phyloP scores from a whole-genome alignment of 2,113 vertebrate genomes.

The Butorides virescens region DNA sequence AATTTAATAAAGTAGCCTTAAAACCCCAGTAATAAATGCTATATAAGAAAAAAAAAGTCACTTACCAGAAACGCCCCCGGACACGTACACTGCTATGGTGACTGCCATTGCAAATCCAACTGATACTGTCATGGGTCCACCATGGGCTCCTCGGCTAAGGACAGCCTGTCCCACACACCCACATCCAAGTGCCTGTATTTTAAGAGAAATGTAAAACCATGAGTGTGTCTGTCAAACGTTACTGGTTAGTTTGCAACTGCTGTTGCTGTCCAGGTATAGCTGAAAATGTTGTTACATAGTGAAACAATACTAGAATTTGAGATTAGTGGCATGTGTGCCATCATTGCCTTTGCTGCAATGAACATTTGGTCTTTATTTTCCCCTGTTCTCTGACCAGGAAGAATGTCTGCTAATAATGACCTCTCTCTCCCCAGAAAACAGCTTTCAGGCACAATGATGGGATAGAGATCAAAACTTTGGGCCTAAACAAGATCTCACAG shows the following conservation, averaged over 20 bases:
- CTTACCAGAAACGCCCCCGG: constrained; percentile 93
- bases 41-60: background rate
- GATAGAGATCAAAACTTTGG: background rate
- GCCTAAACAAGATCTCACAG: background rate
- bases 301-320: background rate
- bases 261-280: background rate
- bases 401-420: background rate
- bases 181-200: constrained; percentile 88
- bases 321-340: background rate
- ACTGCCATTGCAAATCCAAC: constrained; percentile 89
- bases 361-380: background rate
- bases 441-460: background rate
- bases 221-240: background rate
- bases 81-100: constrained; percentile 86
- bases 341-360: background rate
- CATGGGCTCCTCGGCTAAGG: constrained; percentile 82
- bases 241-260: background rate
- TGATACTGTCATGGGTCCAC: constrained; percentile 79
- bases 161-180: constrained; percentile 88
- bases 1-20: background rate
- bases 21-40: background rate
- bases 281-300: background rate
- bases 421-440: background rate
- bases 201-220: background rate
- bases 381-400: background rate